These are phyloP conservation scores for Bombus sibiricus DNA, from an alignment of 1,140 invertebrate genomes.

Conservation along the genomic window DNA sequence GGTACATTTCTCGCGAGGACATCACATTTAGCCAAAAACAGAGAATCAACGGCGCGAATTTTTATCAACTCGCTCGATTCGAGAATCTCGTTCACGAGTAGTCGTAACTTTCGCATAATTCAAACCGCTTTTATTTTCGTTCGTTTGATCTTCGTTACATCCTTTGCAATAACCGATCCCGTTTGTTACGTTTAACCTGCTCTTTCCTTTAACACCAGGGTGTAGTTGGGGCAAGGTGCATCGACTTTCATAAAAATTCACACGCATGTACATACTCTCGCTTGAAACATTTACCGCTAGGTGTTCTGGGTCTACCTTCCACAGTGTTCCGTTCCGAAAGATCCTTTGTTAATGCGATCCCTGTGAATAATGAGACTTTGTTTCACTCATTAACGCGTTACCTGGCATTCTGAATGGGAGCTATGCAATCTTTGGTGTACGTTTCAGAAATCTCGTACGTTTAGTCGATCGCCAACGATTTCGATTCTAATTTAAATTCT, in stretches of 20 bases:
- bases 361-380: constrained; percentile 6
- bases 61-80: not conserved
- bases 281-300: constrained; percentile 30
- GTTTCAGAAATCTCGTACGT: not conserved
- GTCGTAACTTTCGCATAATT: constrained; percentile 1
- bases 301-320: constrained; percentile 4
- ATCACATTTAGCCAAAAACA: not conserved
- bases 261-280: constrained; percentile 38
- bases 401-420: not conserved
- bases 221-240: constrained; percentile 4
- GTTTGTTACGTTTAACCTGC: constrained; percentile 16
- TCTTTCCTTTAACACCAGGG: constrained; percentile 14
- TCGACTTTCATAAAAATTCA: constrained; percentile 33
- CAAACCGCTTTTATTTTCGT: constrained; percentile 4
- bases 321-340: not conserved
- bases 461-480: not conserved
- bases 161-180: constrained; percentile 3
- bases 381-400: constrained; percentile 11
- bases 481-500: not conserved
- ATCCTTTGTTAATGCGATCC: constrained; percentile 26
- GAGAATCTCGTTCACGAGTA: not conserved
- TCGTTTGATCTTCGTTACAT: not conserved
- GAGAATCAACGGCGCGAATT: constrained; percentile 40
- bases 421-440: not conserved
- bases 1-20: not conserved